Evolutionary conservation across 2,888 invertebrate genomes (phyloP), one percentile per base, ranked within the genome.

Genomic region (Trissolcus brochymenae): DNA sequence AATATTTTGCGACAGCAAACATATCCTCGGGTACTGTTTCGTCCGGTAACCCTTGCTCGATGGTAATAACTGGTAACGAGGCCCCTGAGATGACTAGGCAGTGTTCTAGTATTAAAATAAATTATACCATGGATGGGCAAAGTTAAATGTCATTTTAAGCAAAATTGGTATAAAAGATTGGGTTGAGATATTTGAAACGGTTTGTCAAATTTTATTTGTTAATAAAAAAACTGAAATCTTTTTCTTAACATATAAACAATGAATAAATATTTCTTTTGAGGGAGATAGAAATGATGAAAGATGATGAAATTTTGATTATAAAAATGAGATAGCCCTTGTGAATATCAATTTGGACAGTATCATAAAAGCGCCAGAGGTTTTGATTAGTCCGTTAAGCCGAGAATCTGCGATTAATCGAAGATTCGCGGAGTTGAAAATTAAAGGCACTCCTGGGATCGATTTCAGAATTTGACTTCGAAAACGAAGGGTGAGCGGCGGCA

Each of bases 41-140:
- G 78, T 79, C 81, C 79, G 67, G 83, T 76, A 88, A 88, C 88
- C 88, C 88, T 88, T 88, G n/a, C n/a, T 88, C 84, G 83, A 84
- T 57, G 79, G 86, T 88, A 88, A 88, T 88, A 88, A 87, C 87
- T 87, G 85, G 80, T 83, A 88, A 88, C 86, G 88, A 85, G 83
- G 80, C 88, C 88, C 88, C 71, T 61, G 88, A 88, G 88, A 87
- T 82, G 77, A 80, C 83, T 83, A 80, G 80, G 80, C 79, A 60
- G 57, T 78, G 70, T 76, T 74, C 80, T 68, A 57, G 80, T 86
- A 88, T 88, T 87, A 88, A 87, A 87, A 87, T 86, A 86, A 87
- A 87, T 88, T 86, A 84, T 84, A 86, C 86, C 85, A 85, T 86
- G 83, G 82, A 81, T 84, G 82, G 82, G 83, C 79, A 84, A 84